Percentiles rank a stretch among this genome's conserved stretches.
phyloP scores from a whole-genome alignment of 2,797 vertebrate species.

The Neomorphus geoffroyi region DNA sequence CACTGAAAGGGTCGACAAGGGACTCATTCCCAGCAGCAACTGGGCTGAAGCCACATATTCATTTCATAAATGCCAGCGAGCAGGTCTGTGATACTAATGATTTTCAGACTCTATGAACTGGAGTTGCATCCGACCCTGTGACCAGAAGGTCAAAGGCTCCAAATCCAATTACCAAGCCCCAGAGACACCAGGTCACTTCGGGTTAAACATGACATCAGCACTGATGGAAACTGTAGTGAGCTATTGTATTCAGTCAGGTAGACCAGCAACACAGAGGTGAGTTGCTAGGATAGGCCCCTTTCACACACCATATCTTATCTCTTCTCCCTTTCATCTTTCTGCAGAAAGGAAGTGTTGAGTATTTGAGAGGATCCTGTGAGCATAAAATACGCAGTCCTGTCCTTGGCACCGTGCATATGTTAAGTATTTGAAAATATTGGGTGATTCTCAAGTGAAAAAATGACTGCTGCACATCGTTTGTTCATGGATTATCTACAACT shows the following conservation, averaged over 20 bases:
- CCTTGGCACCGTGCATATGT: not conserved
- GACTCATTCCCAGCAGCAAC: not conserved
- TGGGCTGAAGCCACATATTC: not conserved
- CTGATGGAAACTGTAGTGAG: not conserved
- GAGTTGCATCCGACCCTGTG: not conserved
- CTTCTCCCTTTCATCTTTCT: not conserved
- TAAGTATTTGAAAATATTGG: not conserved
- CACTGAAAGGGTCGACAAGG: not conserved
- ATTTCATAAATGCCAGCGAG: not conserved
- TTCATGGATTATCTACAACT: not conserved
- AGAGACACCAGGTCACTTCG: conserved; percentile 26
- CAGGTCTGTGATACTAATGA: not conserved
- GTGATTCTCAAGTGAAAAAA: not conserved
- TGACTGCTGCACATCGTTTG: not conserved
- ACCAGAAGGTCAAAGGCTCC: conserved; percentile 43
- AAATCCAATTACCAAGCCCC: conserved; percentile 37
- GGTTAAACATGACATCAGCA: not conserved
- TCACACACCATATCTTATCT: not conserved
- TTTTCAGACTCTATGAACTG: conserved; percentile 16
- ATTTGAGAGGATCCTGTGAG: not conserved
- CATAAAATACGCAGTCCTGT: not conserved
- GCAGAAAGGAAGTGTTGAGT: not conserved
- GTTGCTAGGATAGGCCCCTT: not conserved
- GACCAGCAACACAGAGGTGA: not conserved
- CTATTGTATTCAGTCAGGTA: not conserved